Evolutionary conservation across 2,888 invertebrate genomes (phyloP), one percentile per base, ranked within the genome.

Genomic region (Anodontia alba): DNA sequence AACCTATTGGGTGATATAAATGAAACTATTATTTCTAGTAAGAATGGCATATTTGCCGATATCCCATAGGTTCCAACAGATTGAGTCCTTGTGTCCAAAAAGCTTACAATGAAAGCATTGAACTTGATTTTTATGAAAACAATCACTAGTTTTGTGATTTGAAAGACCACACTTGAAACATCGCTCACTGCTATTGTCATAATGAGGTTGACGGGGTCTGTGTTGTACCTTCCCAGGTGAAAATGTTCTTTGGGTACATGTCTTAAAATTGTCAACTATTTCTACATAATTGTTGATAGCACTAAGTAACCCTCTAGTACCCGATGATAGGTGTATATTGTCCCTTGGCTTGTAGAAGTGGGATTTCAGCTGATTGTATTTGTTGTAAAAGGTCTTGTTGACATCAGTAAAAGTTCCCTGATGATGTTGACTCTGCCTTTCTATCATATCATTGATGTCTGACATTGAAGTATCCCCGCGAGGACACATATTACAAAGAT

Each of bases 281-380:
- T 57, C 20, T 26, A 26, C 29, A 20, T 57, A 17, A 23, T 57
- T 23, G 17, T 29, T 29, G 7, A 57, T 57, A 8, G 8, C 3
- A 10, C 57, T 29, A 57, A 57, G 57, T 10, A 57, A 17, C 5
- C 57, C 57, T 57, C 57, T 23, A 7, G 29, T 29, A 26, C 57
- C 57, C 7, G 57, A 57, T 26, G 57, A 57, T 57, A 57, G 17
- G 29, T 57, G 57, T 7, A 57, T 57, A 29, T 57, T 57, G 57
- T 57, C 57, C 29, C 57, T 26, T 5, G 29, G 23, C 29, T 57
- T 23, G 29, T 57, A 57, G 29, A 57, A 57, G 29, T 57, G 26
- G n/a, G n/a, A n/a, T n/a, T n/a, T n/a, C n/a, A n/a, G n/a, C n/a
- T n/a, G n/a, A n/a, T n/a, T n/a, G n/a, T n/a, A n/a, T n/a, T n/a